phyloP scores from a whole-genome alignment of 2,797 vertebrate species.

The Coregonus suidteri region DNA sequence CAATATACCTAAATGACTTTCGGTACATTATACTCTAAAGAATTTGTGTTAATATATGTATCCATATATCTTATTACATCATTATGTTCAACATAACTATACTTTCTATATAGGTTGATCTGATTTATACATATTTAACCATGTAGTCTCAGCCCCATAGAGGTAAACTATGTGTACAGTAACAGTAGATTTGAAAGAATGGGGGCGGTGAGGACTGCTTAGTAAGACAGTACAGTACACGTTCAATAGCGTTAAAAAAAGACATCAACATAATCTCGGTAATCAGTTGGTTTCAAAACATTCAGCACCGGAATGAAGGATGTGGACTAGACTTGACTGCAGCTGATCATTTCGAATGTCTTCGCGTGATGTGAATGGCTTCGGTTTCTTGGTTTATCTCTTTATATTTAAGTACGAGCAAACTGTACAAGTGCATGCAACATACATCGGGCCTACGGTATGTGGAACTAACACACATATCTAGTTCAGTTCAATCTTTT shows the following conservation, averaged over 20 bases:
- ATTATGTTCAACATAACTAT: constrained; percentile 66
- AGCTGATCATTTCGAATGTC: constrained; percentile 83
- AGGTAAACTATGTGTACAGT: constrained; percentile 70
- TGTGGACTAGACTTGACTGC: constrained; percentile 77
- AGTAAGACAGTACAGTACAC: constrained; percentile 68
- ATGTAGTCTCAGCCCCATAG: constrained; percentile 63
- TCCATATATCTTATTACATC: constrained; percentile 48
- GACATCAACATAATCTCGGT: constrained; percentile 80
- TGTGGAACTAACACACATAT: constrained; percentile 93
- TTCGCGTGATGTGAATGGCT: constrained; percentile 93
- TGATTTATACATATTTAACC: constrained; percentile 66
- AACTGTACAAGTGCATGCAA: constrained; percentile 99
- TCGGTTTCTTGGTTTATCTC: constrained; percentile 91
- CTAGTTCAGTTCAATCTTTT: constrained; percentile 83
- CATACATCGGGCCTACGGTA: constrained; percentile 94
- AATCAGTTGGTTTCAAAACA: constrained; percentile 88
- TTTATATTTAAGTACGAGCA: constrained; percentile 96
- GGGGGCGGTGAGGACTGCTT: constrained; percentile 66
- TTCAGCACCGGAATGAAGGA: constrained; percentile 87
- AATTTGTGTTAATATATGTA: constrained; percentile 32
- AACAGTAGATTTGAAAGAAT: constrained; percentile 54
- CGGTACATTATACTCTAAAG: constrained; percentile 59
- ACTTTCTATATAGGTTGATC: constrained; percentile 63
- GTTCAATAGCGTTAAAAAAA: constrained; percentile 59
- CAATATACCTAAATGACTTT: constrained; percentile 54